phyloP scores from a whole-genome alignment of 2,113 vertebrate species.

The Takifugu flavidus region DNA sequence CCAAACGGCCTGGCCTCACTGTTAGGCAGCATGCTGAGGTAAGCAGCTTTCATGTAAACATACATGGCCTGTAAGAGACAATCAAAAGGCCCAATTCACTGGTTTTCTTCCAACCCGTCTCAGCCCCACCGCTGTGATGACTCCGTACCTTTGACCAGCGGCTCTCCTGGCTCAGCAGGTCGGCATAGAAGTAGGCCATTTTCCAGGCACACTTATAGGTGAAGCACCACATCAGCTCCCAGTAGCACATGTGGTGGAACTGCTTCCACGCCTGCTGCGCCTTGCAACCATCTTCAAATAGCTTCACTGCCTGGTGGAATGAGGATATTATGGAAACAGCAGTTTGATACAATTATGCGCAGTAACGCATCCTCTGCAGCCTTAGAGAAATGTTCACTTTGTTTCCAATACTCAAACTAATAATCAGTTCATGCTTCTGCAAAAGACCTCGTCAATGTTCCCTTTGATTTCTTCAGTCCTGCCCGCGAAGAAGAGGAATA shows the following conservation, averaged over 20 bases:
- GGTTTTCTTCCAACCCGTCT: neutral
- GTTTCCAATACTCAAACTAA: too few relatives aligned
- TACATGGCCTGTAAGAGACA: conserved; percentile 76
- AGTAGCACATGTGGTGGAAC: conserved; percentile 87
- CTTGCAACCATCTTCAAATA: conserved; percentile 81
- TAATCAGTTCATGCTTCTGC: neutral
- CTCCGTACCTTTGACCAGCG: conserved; percentile 79
- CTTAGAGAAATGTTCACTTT: neutral
- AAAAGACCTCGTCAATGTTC: conserved; percentile 79
- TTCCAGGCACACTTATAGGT: conserved; percentile 79
- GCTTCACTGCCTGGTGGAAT: conserved; percentile 70
- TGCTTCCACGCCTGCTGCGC: conserved; percentile 82
- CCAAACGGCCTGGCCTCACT: conserved; percentile 76
- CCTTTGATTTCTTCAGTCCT: conserved; percentile 82
- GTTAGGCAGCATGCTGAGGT: conserved; percentile 78
- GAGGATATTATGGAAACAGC: neutral
- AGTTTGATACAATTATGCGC: neutral
- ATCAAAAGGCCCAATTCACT: neutral
- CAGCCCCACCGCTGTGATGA: neutral
- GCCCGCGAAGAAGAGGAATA: conserved; percentile 83
- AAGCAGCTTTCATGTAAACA: conserved; percentile 84
- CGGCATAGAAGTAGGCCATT: conserved; percentile 83
- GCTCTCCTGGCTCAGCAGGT: conserved; percentile 82
- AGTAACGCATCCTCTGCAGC: too few relatives aligned
- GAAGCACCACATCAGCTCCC: conserved; percentile 86